Percentiles rank a stretch among this genome's conserved stretches.
These are phyloP conservation scores for Xylota segnis DNA, from an alignment of 2,888 invertebrate genomes.

Conservation along the genomic window DNA sequence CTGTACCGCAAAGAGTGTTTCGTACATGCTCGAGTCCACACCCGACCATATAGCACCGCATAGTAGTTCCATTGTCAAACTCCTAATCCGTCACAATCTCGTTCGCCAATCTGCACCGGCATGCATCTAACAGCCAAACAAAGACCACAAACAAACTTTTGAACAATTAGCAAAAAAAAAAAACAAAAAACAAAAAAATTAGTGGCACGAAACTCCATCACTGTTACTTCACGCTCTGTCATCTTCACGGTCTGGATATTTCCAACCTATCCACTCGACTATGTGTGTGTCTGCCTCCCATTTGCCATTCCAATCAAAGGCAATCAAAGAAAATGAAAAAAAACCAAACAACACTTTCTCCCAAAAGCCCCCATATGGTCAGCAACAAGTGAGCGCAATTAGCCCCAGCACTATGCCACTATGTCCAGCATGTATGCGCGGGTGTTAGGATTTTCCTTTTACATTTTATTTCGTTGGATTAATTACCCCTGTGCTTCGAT, in stretches of 20 bases:
- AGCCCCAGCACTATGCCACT: slow-evolving; percentile 1
- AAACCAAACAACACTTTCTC: slow-evolving; percentile 39
- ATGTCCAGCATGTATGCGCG: neutral
- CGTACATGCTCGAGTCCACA: no score
- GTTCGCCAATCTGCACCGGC: slow-evolving; percentile 19
- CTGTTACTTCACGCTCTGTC: slow-evolving; percentile 70
- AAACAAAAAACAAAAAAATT: no score
- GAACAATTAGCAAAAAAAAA: slow-evolving; percentile 56
- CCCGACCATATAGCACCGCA: neutral
- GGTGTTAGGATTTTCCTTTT: slow-evolving; percentile 37
- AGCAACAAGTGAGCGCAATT: slow-evolving; percentile 62
- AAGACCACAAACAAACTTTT: slow-evolving; percentile 11
- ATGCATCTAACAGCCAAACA: slow-evolving; percentile 9
- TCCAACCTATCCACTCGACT: slow-evolving; percentile 9
- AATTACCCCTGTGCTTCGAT: slow-evolving; percentile 32
- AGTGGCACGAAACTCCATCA: slow-evolving; percentile 63
- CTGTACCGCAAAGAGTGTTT: no score
- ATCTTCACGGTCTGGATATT: slow-evolving; percentile 70
- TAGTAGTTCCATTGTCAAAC: neutral
- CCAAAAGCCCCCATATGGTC: slow-evolving; percentile 16
- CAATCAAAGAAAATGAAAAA: slow-evolving; percentile 3
- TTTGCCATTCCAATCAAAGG: slow-evolving; percentile 25
- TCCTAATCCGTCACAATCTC: neutral
- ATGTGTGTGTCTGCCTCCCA: slow-evolving; percentile 15
- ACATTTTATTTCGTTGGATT: slow-evolving; percentile 44